A percentile compares a stretch with the other conserved stretches of the same genome.
Evolutionary conservation across 2,797 vertebrate species (phyloP).

Genomic region (Sternotherus odoratus): DNA sequence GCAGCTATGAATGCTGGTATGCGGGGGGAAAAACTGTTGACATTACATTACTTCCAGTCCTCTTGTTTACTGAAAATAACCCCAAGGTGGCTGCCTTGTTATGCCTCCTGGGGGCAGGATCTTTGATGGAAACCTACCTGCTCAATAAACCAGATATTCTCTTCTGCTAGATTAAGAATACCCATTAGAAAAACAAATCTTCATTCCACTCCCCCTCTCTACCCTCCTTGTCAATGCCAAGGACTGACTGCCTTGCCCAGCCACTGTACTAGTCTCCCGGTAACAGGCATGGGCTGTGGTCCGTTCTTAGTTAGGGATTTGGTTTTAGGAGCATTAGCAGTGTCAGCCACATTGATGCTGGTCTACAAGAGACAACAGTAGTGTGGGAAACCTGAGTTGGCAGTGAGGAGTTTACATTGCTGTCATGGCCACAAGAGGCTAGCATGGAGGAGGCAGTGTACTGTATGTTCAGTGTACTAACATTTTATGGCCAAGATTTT

Average conservation of each 20-base stretch:
- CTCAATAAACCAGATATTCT: slow-evolving; percentile 30
- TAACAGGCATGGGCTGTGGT: not conserved
- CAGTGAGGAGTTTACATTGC: not conserved
- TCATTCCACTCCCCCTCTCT: not conserved
- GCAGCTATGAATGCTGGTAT: slow-evolving; percentile 57
- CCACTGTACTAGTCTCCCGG: not conserved
- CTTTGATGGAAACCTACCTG: slow-evolving; percentile 60
- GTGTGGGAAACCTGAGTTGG: slow-evolving; percentile 42
- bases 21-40: slow-evolving; percentile 58
- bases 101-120: slow-evolving; percentile 32
- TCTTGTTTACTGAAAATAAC: slow-evolving; percentile 68
- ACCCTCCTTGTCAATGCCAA: not conserved
- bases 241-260: not conserved
- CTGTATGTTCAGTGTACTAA: not conserved
- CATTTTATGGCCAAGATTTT: not conserved
- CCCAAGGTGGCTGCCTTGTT: slow-evolving; percentile 37
- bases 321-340: slow-evolving; percentile 28
- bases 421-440: not conserved
- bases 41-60: slow-evolving; percentile 54
- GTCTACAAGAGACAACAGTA: slow-evolving; percentile 18
- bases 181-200: slow-evolving; percentile 14
- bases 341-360: not conserved
- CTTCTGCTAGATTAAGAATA: slow-evolving; percentile 32
- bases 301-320: not conserved
- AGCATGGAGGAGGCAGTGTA: slow-evolving; percentile 1